Base-by-base conservation (phyloP, 1,140 invertebrate species). In the Drosophila hydei region DNA sequence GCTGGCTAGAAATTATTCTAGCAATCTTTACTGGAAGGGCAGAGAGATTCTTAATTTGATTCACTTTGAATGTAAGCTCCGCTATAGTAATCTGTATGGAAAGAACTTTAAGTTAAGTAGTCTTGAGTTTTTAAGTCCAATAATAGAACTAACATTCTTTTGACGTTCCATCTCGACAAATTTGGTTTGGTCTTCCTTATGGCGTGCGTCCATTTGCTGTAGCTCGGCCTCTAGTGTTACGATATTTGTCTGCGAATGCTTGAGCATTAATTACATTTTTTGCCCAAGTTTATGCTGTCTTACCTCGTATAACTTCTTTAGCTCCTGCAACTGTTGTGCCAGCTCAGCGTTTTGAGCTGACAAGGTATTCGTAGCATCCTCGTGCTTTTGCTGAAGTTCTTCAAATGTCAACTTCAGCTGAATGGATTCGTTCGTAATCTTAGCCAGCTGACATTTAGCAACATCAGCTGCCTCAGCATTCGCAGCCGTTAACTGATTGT, bases 21-120 rank as follows among this genome's bases (percentile, higher is more conserved):
- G 19, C 54, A 16, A n/a, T 18, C 4, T 36, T 21, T 4, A 56
- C 36, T 42, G 54, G 54, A 23, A 42, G 38, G 1, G 4, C 38
- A 8, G 42, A 56, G 4, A 56, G 23, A 11, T 43, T 43, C 14
- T 38, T 25, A 12, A 56, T 43, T 27, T 42, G 40, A 16, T 25
- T 56, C 4, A 56, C 25, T 27, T 27, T 56, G n/a, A 27, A 42
- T 11, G 23, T 42, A 0, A 56, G 38, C 14, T 56, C 54, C 0
- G 54, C 38, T 27, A 56, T 43, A 11, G 54, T 56, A 9, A 9
- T 38, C 54, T 56, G 23, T 5, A 43, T 7, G 27, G 18, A 40
- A 11, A 40, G 4, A 19, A 0, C 8, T 19, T 11, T 5, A 5
- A 50, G 11, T 27, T 16, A 42, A 40, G 7, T 1, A 16, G 38